Base-by-base conservation (phyloP, 2,113 vertebrate genomes). In the Nibea albiflora region DNA sequence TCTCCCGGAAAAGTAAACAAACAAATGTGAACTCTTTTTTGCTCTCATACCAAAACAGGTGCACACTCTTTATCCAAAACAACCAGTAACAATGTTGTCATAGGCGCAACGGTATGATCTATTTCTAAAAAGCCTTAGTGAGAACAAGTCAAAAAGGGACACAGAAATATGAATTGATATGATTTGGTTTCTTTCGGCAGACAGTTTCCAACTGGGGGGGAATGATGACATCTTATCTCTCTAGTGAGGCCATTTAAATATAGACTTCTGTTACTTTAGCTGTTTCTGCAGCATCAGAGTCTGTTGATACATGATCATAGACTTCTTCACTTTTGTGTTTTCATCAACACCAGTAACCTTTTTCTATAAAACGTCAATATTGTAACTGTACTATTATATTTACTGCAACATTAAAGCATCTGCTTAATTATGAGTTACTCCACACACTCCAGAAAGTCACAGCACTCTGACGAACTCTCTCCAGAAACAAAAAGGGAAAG, bases 201-300 rank as follows among this genome's bases (percentile, higher is more conserved):
- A 79, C 63, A 19, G 65, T 78, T 85, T 89, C 64, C 61, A 70
- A 81, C 39, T n/a, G 44, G 31, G 70, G 70, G 47, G 76, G 69
- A 67, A 50, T 83, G 85, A 89, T 57, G 62, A 75, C 76, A 90
- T 85, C 81, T 81, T 80, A 80, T 86, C 78, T 85, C 73, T 88
- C 57, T 12, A 66, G 80, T 71, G 79, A 91, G 76, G 85, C 61
- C 19, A 22, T 89, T 91, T 89, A 93, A 88, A 93, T 91, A 92
- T 88, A 92, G 88, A 87, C 85, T 75, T 79, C 64, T 68, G 69
- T 66, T 58, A 83, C 73, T 74, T 87, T 78, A 86, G 84, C 83
- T 66, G 61, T 76, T 86, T 82, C 74, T 85, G 63, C 73, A 53
- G 58, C 31, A 24, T 19, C 35, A 50, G 17, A 82, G 65, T 50